Evolutionary conservation across 37 sponge, comb jelly and placozoan species (phyloP).

Genomic region (Geodia barretti): DNA sequence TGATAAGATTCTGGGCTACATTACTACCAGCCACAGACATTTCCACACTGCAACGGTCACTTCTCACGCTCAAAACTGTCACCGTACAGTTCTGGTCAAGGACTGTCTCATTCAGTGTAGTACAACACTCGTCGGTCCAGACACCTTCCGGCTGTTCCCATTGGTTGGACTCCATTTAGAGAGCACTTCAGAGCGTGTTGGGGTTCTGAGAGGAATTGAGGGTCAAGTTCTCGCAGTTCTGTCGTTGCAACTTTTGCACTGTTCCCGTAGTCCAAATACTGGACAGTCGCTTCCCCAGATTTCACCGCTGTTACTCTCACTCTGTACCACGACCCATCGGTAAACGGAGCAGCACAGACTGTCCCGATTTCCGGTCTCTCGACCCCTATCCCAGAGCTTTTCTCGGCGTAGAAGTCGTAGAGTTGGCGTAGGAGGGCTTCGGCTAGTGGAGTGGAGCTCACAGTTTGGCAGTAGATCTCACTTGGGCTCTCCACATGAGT

Average conservation of each 20-base stretch:
- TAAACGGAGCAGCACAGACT: constrained; percentile 66
- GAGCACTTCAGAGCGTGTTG: constrained; percentile 50
- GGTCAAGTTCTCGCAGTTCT: constrained; percentile 26
- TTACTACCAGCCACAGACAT: not conserved
- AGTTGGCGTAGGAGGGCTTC: constrained; percentile 41
- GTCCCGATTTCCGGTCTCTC: constrained; percentile 28
- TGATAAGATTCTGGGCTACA: not conserved
- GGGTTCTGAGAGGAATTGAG: constrained; percentile 40
- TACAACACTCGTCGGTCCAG: constrained; percentile 19
- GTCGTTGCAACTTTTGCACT: constrained; percentile 27
- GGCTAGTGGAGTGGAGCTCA: not conserved
- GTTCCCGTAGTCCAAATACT: constrained; percentile 74
- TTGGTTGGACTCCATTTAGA: not conserved
- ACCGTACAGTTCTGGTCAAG: not conserved
- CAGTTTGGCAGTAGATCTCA: constrained; percentile 59
- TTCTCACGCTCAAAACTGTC: not conserved
- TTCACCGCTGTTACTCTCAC: constrained; percentile 51
- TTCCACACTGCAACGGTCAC: not conserved
- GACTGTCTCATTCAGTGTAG: not conserved
- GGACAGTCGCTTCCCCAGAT: constrained; percentile 13
- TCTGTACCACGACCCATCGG: constrained; percentile 80
- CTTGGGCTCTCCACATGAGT: constrained; percentile 15
- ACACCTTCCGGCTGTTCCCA: not conserved
- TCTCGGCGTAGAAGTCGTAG: constrained; percentile 29
- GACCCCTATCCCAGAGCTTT: constrained; percentile 1